Evolutionary conservation across 2,113 vertebrate genomes (phyloP).

Genomic region (Azemiops feae): DNA sequence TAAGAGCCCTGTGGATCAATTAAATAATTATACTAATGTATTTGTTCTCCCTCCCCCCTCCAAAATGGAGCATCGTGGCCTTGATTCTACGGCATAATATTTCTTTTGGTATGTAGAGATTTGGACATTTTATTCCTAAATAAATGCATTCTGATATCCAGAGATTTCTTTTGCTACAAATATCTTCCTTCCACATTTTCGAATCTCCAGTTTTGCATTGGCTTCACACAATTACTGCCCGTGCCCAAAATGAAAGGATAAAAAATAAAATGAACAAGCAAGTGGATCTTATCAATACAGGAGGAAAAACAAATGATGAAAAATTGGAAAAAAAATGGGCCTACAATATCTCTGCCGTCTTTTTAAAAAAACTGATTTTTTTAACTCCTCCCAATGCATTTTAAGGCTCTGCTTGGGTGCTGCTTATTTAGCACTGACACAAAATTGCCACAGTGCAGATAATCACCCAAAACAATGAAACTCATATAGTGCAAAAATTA

Average conservation of each 20-base stretch:
- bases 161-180: background rate
- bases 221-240: background rate
- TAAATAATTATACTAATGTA: background rate
- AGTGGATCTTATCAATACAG: background rate
- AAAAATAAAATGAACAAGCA: background rate
- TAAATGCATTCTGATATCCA: background rate
- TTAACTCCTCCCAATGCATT: background rate
- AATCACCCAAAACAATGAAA: constrained; percentile 8
- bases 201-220: background rate
- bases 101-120: background rate
- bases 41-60: background rate
- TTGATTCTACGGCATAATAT: background rate
- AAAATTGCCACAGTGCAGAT: background rate
- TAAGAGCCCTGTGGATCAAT: background rate
- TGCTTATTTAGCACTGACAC: background rate
- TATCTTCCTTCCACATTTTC: background rate
- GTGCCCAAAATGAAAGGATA: background rate
- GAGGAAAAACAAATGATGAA: background rate
- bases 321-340: background rate
- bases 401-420: background rate
- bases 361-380: background rate
- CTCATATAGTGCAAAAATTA: background rate
- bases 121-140: background rate
- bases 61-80: background rate
- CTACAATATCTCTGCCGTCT: background rate